Evolutionary conservation across 1,140 invertebrate genomes (phyloP), one percentile per base, ranked within the genome.

Genomic region (Bombus pascuorum): DNA sequence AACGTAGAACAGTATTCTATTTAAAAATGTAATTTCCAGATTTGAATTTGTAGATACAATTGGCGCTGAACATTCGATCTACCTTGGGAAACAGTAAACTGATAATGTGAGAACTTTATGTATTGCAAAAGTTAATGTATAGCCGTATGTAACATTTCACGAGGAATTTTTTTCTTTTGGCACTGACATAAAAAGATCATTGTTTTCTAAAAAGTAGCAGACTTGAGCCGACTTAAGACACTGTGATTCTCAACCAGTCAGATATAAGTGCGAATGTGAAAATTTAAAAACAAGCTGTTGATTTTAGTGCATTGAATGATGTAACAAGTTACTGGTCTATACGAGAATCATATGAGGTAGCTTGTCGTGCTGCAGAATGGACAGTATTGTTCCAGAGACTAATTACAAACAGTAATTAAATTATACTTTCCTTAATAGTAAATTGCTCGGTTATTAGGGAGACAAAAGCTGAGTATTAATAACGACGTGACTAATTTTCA

Each of bases 351-450:
- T 22, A 15, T 4, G 25, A 5, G 66, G 0, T 13, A 39, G 13
- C 0, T n/a, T 22, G 18, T 28, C 37, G 59, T 34, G 42, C 12
- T 25, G 6, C 12, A 32, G 47, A 34, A 39, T 28, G 15, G 13
- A 8, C 32, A 28, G 42, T 18, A 22, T 66, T 78, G 9, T n/a
- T 44, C 1, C 18, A 13, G 10, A 6, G 65, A 78, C 59, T 66
- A 78, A 66, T 65, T 62, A 37, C 75, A 37, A 18, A 66, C n/a
- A 28, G 59, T 42, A 66, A 78, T 66, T 44, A 78, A 47, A 78
- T 78, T 44, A 44, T 44, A 39, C 18, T 18, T 32, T 66, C 59
- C 76, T 78, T 66, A n/a, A 44, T 66, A 66, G 53, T 28, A 13
- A n/a, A 18, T 18, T 18, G 10, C 18, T 3, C 18, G 37, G 28